Evolutionary conservation across 2,888 invertebrate species (phyloP), one percentile per base, ranked within the genome.

Genomic region (Ctena decussata): DNA sequence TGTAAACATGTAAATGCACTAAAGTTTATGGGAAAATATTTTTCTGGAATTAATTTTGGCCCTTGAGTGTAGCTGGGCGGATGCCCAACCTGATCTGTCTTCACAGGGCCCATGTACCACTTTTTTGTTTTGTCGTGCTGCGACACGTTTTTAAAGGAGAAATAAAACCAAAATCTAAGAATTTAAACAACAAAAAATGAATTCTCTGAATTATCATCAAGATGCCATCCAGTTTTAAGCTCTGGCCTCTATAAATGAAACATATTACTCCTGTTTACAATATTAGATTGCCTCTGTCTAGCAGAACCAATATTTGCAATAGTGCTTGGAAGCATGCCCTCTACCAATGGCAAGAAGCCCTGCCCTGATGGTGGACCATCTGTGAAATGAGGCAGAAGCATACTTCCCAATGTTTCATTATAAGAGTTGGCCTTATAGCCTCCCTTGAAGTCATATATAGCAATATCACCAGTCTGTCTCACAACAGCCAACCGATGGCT

Each of bases 311-410:
- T 84, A 44, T 53, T 77, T 71, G 82, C 87, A 35, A 87, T 84
- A 0, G 87, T 87, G 53, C 82, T 84, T 27, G 87, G 87, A 41
- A 87, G 72, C 84, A 87, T 87, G 11, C 87, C 87, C 44, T 87
- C 87, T 21, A 87, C 75, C 11, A 82, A 27, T 15, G 87, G 87
- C 15, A 87, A 53, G 24, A 82, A 82, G 6, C 37, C 37, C 2
- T 21, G 27, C 2, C 6, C 8, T 1, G 18, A 1, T 12, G 44
- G 72, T 46, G 75, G 70, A 32, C 39, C 76, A 21, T n/a, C n/a
- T 30, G 24, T 39, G 5, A 57, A n/a, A 12, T 21, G 46, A 2
- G 32, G 75, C 8, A n/a, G 35, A 24, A 8, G n/a, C 11, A 27
- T 5, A 57, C 57, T 57, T 24, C 2, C 27, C 3, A 35, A 12